Evolutionary conservation across 2,797 vertebrate species (phyloP).

Genomic region (Neoniphon sammara): DNA sequence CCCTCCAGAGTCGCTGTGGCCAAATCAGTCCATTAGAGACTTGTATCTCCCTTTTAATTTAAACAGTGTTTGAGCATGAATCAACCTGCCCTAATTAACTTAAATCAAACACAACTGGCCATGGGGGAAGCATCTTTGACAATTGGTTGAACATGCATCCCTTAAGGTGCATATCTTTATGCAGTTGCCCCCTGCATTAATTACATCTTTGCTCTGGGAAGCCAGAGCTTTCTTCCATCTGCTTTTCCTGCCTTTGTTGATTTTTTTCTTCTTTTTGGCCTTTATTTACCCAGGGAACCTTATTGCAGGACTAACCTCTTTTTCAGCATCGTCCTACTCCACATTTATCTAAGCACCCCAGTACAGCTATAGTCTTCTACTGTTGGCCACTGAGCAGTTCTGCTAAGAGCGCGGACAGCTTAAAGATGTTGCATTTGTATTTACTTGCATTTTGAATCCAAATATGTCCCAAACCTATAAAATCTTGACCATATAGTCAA

Average conservation of each 20-base stretch:
- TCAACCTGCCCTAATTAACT: constrained; percentile 34
- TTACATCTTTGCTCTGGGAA: constrained; percentile 17
- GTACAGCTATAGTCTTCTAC: neutral
- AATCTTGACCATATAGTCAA: too few relatives aligned
- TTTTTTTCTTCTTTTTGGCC: neutral
- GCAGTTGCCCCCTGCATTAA: constrained; percentile 5
- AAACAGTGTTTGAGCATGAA: constrained; percentile 23
- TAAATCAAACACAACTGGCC: constrained; percentile 16
- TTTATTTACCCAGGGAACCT: neutral
- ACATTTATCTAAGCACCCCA: neutral
- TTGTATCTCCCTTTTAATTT: neutral
- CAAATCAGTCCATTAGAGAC: neutral
- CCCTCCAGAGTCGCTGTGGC: neutral
- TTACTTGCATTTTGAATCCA: too few relatives aligned
- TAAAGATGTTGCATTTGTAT: too few relatives aligned
- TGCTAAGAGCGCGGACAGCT: neutral
- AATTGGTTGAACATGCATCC: constrained; percentile 24
- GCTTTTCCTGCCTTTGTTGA: neutral
- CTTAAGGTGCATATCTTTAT: constrained; percentile 17
- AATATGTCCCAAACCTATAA: too few relatives aligned
- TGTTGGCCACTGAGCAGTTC: neutral
- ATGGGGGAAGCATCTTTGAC: constrained; percentile 20
- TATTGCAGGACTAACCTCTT: neutral
- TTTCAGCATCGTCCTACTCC: neutral
- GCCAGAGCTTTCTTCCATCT: constrained; percentile 10